A percentile compares a stretch with the other conserved stretches of the same genome.
Conservation (phyloP, 2,888 invertebrate genomes). For the Aquatica leii region DNA sequence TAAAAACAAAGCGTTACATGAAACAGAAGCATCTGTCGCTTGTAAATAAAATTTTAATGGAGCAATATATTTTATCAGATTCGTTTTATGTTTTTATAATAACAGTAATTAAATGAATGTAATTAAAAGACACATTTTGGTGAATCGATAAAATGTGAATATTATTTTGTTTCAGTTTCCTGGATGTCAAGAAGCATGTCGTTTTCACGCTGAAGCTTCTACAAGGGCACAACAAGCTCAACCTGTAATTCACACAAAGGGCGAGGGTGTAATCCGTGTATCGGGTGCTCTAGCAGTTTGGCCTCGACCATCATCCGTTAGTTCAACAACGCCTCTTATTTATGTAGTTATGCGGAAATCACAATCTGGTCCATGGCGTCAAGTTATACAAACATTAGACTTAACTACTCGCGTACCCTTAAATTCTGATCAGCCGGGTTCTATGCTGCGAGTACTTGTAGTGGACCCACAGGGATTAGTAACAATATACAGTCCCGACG, state of each 20-base stretch:
- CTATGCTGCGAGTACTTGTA: constrained; percentile 72
- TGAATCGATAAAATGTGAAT: no score
- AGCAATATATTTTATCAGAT: no score
- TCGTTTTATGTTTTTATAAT: no score
- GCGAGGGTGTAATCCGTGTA: constrained; percentile 72
- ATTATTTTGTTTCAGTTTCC: constrained; percentile 67
- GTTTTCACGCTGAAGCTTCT: constrained; percentile 72
- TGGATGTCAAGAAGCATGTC: constrained; percentile 76
- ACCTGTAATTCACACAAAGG: constrained; percentile 75
- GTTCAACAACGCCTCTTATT: constrained; percentile 67
- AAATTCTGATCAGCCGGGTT: constrained; percentile 67
- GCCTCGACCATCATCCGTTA: constrained; percentile 69
- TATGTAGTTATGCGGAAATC: constrained; percentile 76
- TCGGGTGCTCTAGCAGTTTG: constrained; percentile 70
- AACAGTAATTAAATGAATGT: no score
- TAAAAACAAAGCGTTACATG: no score
- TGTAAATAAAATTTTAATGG: no score
- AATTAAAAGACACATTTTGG: no score
- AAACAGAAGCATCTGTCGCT: no score
- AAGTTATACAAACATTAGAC: constrained; percentile 73
- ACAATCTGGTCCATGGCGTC: constrained; percentile 70
- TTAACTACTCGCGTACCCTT: constrained; percentile 70
- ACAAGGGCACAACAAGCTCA: constrained; percentile 69
- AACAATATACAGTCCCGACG: constrained; percentile 75
- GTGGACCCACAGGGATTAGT: constrained; percentile 76